Evolutionary conservation across 1,140 invertebrate genomes (phyloP).

Genomic region (Temnothorax curvispinosus): DNA sequence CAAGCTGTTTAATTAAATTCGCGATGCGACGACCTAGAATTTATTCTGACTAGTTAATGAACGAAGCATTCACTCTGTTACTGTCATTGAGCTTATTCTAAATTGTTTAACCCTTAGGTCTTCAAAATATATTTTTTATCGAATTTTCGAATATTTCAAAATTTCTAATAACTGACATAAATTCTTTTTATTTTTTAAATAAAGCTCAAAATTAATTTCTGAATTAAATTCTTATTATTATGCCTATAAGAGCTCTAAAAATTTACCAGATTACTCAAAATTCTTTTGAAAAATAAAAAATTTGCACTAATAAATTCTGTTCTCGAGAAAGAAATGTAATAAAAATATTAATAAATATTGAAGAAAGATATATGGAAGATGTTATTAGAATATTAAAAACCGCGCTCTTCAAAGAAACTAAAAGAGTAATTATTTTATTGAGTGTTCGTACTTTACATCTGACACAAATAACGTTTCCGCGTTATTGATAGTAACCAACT

Average conservation of each 20-base stretch:
- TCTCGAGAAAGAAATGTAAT: neutral
- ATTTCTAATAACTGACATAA: neutral
- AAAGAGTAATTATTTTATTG: neutral
- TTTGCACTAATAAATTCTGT: neutral
- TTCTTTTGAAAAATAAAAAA: neutral
- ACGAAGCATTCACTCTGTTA: neutral
- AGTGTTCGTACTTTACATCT: neutral
- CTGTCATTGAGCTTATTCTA: neutral
- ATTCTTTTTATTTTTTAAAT: neutral
- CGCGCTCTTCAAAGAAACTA: neutral
- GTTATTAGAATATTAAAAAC: neutral
- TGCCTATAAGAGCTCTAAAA: neutral
- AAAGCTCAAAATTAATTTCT: neutral
- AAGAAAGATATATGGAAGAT: neutral
- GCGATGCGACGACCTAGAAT: neutral
- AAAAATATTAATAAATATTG: neutral
- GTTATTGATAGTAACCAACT: conserved; percentile 10
- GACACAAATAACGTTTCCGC: neutral
- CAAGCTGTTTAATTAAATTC: conserved; percentile 14
- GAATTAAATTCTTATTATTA: neutral
- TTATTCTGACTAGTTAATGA: neutral
- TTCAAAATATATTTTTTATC: neutral
- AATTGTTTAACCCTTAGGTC: neutral
- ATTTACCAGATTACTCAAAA: neutral
- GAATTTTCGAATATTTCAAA: neutral